Evolutionary conservation across 2,113 vertebrate species (phyloP).

Genomic region (Paratilapia polleni): DNA sequence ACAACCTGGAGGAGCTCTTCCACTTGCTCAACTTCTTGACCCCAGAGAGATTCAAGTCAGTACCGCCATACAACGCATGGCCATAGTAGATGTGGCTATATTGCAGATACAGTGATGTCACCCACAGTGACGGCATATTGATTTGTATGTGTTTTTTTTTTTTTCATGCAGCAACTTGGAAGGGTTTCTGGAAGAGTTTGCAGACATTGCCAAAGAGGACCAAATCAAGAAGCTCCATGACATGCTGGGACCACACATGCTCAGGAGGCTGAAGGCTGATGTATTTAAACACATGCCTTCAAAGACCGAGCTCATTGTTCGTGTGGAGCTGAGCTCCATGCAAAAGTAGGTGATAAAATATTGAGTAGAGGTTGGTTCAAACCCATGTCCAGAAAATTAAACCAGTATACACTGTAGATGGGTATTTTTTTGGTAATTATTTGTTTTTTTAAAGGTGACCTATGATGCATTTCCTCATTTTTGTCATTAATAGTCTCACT

Average conservation of each 20-base stretch:
- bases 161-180: slow-evolving; percentile 89
- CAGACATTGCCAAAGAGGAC: slow-evolving; percentile 98
- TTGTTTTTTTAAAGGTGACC: background rate
- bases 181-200: slow-evolving; percentile 98
- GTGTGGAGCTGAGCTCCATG: slow-evolving; percentile 97
- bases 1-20: slow-evolving; percentile 97
- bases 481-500: too few relatives aligned
- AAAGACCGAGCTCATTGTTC: slow-evolving; percentile 95
- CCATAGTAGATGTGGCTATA: background rate
- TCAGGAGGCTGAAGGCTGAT: slow-evolving; percentile 95
- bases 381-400: background rate
- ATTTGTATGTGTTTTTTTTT: background rate
- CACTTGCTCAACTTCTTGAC: slow-evolving; percentile 97
- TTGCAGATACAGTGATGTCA: background rate
- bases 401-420: background rate
- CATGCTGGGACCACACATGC: slow-evolving; percentile 97
- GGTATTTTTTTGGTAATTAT: background rate
- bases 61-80: slow-evolving; percentile 19
- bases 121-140: background rate
- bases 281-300: slow-evolving; percentile 99
- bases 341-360: slow-evolving; percentile 87
- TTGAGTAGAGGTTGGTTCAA: background rate
- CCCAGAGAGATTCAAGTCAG: slow-evolving; percentile 95
- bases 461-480: too few relatives aligned
- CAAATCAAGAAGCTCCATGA: slow-evolving; percentile 99